These are phyloP conservation scores for Cloeon dipterum DNA, from an alignment of 2,888 invertebrate species.

Conservation along the genomic window DNA sequence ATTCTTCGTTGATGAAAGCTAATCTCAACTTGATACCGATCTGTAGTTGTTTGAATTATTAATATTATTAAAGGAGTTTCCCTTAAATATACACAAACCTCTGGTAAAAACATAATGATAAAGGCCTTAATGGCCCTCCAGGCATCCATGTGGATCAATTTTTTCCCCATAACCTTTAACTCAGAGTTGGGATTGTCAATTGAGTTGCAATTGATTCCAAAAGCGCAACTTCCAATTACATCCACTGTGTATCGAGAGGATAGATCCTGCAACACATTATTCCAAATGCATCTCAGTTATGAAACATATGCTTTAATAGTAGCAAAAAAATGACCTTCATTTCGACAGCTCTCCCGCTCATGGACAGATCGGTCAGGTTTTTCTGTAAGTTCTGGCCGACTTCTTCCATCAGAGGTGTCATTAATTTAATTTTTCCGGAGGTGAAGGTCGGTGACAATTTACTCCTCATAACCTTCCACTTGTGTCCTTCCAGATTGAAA, in stretches of 20 bases:
- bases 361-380: no score
- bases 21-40: not conserved
- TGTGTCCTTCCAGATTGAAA: slow-evolving; percentile 16
- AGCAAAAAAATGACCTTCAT: no score
- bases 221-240: slow-evolving; percentile 22
- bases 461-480: slow-evolving; percentile 14
- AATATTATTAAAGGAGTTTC: no score
- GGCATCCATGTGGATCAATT: not conserved
- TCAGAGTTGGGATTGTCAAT: slow-evolving; percentile 7
- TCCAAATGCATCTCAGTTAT: no score
- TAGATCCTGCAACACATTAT: slow-evolving; percentile 7
- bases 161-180: slow-evolving; percentile 9
- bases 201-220: slow-evolving; percentile 17
- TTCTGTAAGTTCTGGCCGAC: slow-evolving; percentile 7
- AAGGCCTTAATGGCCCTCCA: not conserved
- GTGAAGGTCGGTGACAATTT: slow-evolving; percentile 26
- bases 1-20: not conserved
- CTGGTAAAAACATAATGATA: not conserved
- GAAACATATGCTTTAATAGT: no score
- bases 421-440: slow-evolving; percentile 37
- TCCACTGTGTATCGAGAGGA: slow-evolving; percentile 18
- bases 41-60: no score
- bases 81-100: not conserved
- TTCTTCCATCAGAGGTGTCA: slow-evolving; percentile 31
- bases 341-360: no score